Base-by-base conservation (phyloP, 2,888 invertebrate species). In the Gasteruption jaculator region DNA sequence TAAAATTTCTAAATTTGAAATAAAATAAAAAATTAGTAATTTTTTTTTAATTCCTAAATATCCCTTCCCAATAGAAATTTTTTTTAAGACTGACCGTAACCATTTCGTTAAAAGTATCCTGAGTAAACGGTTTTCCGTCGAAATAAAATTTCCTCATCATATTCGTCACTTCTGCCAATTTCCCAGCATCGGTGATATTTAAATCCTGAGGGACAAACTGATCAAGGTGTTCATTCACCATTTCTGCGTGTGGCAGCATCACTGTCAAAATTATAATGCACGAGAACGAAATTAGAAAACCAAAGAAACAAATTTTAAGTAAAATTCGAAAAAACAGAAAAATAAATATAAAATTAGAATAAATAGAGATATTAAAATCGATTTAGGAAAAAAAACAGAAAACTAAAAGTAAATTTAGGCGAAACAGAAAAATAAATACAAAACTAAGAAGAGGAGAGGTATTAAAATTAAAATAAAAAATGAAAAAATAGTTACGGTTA, bases 221-320 rank as follows among this genome's bases (percentile, higher is more conserved):
- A 12, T 66, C 64, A 12, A 68, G 63, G 27, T 67, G 51, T 18
- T 59, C 52, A 26, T 63, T 56, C 38, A 68, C 42, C 8, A 52
- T 30, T 1, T 56, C 58, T 4, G 58, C 57, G 18, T 58, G 50
- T 3, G 46, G 35, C 16, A 63, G 45, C 22, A 60, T 38, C 35
- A 50, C 63, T 58, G 36, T 34, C n/a, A 11, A 16, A 30, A 30
- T 30, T 40, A 22, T 11, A 14, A 35, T 19, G 21, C 15, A 8
- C 16, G n/a, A 16, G 10, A 32, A 18, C 18, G 5, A 18, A 15
- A 16, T 32, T 19, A 16, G 10, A 16, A 15, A 14, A 16, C 34
- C 16, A 16, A 20, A 25, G 36, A 8, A 19, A 29, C 41, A 36
- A 39, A 35, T 32, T 12, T 7, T 21, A 18, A 34, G 21, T 29